A percentile compares a stretch with the other conserved stretches of the same genome.
Conservation (phyloP, 2,797 vertebrate species). For the Leucoraja ocellata region DNA sequence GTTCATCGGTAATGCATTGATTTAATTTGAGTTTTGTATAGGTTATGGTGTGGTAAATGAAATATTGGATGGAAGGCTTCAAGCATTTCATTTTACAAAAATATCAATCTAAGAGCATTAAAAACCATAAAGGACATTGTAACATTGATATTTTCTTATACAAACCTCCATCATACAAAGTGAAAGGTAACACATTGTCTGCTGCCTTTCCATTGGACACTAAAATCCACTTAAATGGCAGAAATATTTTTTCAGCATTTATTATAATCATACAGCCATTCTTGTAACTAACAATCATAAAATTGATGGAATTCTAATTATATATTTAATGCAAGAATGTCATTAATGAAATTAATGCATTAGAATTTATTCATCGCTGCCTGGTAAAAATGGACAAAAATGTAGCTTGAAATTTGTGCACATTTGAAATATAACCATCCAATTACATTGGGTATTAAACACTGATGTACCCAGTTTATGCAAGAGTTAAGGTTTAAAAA, state of each 20-base stretch:
- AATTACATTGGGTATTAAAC: background rate
- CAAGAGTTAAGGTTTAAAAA: slow-evolving; percentile 13
- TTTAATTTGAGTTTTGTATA: background rate
- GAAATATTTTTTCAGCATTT: background rate
- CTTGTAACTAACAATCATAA: background rate
- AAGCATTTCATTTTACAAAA: background rate
- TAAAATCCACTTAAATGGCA: background rate
- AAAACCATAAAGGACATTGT: background rate
- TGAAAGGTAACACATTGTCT: background rate
- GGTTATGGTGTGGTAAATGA: background rate
- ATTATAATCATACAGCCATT: background rate
- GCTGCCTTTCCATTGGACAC: background rate
- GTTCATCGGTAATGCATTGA: background rate
- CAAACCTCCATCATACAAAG: background rate
- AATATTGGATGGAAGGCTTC: background rate
- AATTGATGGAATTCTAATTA: background rate
- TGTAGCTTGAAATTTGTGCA: background rate
- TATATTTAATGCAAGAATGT: background rate
- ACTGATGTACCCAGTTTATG: background rate
- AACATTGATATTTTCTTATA: background rate
- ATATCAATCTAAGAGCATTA: background rate
- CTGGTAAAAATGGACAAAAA: background rate
- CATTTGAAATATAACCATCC: background rate
- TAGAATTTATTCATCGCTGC: background rate
- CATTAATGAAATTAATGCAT: background rate